Conservation (phyloP, 2,888 invertebrate genomes). For the Dryocosmus kuriphilus region DNA sequence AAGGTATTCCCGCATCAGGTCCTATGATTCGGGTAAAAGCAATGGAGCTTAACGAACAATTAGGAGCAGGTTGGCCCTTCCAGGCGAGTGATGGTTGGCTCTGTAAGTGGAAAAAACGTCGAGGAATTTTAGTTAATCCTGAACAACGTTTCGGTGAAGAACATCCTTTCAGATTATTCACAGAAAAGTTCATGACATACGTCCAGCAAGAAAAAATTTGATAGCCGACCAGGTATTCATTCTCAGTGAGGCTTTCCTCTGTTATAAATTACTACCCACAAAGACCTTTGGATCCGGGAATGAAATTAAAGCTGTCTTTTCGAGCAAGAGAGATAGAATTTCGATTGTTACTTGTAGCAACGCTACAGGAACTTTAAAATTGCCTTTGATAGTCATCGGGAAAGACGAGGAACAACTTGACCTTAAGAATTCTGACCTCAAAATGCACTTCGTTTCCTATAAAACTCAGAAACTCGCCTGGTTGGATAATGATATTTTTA, state of each 20-base stretch:
- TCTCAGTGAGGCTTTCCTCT: background rate
- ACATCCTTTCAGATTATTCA: background rate
- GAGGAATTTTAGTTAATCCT: background rate
- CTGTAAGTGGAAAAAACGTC: slow-evolving; percentile 19
- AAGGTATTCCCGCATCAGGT: background rate
- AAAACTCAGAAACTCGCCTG: slow-evolving; percentile 12
- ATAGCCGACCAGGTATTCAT: slow-evolving; percentile 7
- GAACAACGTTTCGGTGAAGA: slow-evolving; percentile 7
- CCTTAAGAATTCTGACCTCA: background rate
- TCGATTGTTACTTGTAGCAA: slow-evolving; percentile 10
- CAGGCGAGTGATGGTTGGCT: slow-evolving; percentile 26
- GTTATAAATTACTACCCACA: background rate
- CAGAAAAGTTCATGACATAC: background rate
- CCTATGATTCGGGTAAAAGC: slow-evolving; percentile 12
- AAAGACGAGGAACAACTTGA: background rate
- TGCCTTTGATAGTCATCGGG: background rate
- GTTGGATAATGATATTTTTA: slow-evolving; percentile 18
- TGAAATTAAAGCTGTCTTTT: background rate
- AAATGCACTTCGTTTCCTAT: background rate
- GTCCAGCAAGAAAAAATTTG: background rate
- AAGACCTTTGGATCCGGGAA: background rate
- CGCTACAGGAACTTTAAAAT: slow-evolving; percentile 10
- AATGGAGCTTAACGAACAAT: slow-evolving; percentile 20
- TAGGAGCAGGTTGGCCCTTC: slow-evolving; percentile 14
- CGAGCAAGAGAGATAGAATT: background rate